These are phyloP conservation scores for Hystrix brachyura DNA, from an alignment of 2,113 vertebrate species.

Conservation along the genomic window DNA sequence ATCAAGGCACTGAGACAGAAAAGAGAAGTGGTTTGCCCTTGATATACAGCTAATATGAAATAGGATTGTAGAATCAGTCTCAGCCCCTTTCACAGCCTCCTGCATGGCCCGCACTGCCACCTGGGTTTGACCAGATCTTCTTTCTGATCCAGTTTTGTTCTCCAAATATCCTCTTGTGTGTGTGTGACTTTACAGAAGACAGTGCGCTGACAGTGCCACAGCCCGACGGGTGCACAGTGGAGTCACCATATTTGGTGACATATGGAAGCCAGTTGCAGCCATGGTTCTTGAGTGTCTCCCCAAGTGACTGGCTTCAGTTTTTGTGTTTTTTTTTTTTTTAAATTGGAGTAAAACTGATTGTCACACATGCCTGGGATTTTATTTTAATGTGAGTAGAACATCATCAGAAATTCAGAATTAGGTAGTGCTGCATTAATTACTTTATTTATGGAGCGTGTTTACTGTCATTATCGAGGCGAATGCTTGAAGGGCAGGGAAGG, in stretches of 20 bases:
- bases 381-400: conserved; percentile 68
- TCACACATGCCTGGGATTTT: conserved; percentile 53
- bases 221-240: not conserved
- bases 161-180: not conserved
- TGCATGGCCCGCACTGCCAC: rapidly evolving
- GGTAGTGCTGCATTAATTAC: conserved; percentile 50
- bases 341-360: conserved; percentile 77
- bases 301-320: conserved; percentile 29
- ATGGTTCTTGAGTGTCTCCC: not conserved
- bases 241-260: not conserved
- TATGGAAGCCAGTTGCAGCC: conserved; percentile 54
- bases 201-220: not conserved
- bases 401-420: conserved; percentile 78
- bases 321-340: conserved; percentile 6
- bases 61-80: not conserved
- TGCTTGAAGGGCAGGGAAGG: not conserved
- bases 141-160: not conserved
- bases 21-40: not conserved
- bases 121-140: not conserved
- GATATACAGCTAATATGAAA: not conserved
- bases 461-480: not conserved
- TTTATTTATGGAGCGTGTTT: conserved; percentile 53
- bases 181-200: not conserved
- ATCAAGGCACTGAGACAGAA: not conserved
- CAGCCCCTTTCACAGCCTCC: not conserved